These are phyloP conservation scores for Ceratina japonica DNA, from an alignment of 1,140 invertebrate genomes.

Conservation along the genomic window DNA sequence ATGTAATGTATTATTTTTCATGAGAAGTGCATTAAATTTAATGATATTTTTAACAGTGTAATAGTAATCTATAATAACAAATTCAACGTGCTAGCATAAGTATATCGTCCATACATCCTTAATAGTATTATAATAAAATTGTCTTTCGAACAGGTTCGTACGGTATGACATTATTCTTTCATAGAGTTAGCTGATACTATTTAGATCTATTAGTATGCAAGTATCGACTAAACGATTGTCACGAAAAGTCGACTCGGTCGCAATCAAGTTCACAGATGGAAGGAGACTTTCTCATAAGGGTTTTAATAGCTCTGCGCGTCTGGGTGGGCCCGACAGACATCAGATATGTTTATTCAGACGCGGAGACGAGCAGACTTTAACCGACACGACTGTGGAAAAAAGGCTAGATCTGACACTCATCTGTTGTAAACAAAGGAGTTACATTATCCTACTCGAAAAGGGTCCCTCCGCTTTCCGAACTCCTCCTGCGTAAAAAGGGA, in stretches of 20 bases:
- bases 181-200: no score
- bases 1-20: no score
- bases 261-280: constrained; percentile 15
- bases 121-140: no score
- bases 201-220: background rate
- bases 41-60: no score
- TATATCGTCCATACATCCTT: no score
- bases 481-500: constrained; percentile 31
- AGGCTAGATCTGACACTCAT: constrained; percentile 72
- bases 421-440: constrained; percentile 74
- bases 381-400: constrained; percentile 64
- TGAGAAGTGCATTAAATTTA: no score
- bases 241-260: constrained; percentile 25
- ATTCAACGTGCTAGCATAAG: no score
- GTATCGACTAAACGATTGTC: background rate
- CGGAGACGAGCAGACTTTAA: constrained; percentile 68
- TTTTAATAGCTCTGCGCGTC: constrained; percentile 72
- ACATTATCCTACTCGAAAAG: constrained; percentile 65
- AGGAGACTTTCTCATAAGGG: constrained; percentile 73
- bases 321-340: constrained; percentile 76
- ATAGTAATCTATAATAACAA: no score
- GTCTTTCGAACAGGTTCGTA: no score
- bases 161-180: no score
- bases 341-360: constrained; percentile 78
- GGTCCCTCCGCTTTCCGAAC: constrained; percentile 35